phyloP scores from a whole-genome alignment of 53 echinoderm and acorn worm species.

The Henricia sp. region DNA sequence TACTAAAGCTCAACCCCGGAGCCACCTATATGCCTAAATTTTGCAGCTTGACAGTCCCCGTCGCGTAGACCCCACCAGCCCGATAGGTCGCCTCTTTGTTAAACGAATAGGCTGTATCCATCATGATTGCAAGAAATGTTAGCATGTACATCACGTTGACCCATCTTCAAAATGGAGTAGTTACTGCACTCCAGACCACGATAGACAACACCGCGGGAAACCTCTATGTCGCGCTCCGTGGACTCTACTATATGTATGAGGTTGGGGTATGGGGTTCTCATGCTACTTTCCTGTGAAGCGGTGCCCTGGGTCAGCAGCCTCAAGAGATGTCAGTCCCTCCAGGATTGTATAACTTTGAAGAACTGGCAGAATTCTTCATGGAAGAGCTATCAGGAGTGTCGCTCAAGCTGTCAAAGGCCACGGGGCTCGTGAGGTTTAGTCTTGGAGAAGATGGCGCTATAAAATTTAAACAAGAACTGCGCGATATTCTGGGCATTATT shows the following conservation, averaged over 20 bases:
- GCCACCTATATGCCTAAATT: constrained; percentile 14
- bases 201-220: constrained; percentile 34
- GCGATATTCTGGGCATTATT: too few species aligned
- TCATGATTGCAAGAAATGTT: too few species aligned
- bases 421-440: too few species aligned
- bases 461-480: too few species aligned
- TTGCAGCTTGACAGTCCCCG: constrained; percentile 8
- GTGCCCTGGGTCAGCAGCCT: neutral
- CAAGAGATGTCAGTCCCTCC: neutral
- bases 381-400: constrained; percentile 3
- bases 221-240: constrained; percentile 42
- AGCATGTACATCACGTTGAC: constrained; percentile 35
- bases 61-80: constrained; percentile 27
- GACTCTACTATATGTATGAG: constrained; percentile 29
- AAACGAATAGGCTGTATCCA: neutral
- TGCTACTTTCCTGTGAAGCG: neutral
- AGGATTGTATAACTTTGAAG: constrained; percentile 22
- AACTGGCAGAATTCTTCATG: neutral
- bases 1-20: constrained; percentile 7
- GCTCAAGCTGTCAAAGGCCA: neutral
- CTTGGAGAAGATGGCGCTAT: too few species aligned
- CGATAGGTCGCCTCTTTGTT: constrained; percentile 1
- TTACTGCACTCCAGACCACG: constrained; percentile 2
- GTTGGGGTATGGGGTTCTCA: constrained; percentile 17
- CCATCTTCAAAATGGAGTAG: constrained; percentile 26